Conservation (phyloP, 2,797 vertebrate genomes). For the Hydrophis major region DNA sequence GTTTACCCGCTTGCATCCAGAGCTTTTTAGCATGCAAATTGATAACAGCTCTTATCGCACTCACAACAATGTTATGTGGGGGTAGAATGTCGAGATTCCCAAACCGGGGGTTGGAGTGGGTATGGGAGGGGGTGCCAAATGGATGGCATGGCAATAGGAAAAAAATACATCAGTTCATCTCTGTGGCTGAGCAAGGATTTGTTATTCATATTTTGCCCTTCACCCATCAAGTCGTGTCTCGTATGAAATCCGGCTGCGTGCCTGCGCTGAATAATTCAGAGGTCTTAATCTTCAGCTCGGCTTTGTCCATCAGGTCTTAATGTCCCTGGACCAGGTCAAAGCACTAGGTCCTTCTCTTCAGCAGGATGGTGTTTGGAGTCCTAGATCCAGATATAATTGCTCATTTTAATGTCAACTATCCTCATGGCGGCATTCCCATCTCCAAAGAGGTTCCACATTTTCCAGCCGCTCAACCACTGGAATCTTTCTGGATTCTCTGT, state of each 20-base stretch:
- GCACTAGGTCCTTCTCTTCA: neutral
- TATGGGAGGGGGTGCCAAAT: no score
- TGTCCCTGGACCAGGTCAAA: neutral
- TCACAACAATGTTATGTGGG: neutral
- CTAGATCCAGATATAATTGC: neutral
- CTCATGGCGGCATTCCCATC: neutral
- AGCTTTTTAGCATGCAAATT: neutral
- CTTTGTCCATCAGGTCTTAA: neutral
- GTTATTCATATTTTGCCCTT: neutral
- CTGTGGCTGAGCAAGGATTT: neutral
- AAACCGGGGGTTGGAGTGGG: neutral
- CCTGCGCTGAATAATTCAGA: neutral
- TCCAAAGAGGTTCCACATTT: neutral
- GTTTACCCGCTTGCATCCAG: neutral
- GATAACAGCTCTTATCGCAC: neutral
- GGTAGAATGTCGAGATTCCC: neutral
- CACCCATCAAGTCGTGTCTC: neutral
- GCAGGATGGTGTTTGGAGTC: neutral
- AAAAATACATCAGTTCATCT: neutral
- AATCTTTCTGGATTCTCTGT: neutral
- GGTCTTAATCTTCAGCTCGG: neutral
- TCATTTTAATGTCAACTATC: neutral
- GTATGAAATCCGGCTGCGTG: neutral
- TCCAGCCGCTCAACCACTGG: neutral
- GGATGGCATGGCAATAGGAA: neutral